Evolutionary conservation across 2,797 vertebrate species (phyloP), one percentile per base, ranked within the genome.

Genomic region (Peromyscus aztecus): DNA sequence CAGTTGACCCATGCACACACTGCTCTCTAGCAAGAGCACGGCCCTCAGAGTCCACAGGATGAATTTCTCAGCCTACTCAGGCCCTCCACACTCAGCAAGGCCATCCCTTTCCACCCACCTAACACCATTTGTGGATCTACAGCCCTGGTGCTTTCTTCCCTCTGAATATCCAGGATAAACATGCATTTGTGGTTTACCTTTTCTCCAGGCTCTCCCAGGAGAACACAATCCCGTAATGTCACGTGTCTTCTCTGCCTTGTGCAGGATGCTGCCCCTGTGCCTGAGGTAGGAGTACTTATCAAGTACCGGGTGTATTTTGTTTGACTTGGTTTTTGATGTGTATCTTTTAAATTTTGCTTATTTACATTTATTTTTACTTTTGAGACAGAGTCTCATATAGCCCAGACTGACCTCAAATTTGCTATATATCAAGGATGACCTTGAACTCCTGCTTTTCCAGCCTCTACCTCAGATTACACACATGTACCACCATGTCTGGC

Each of bases 11-110:
- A 69, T 10, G 71, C 12, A 12, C 7, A n/a, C n/a, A 6, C 69
- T n/a, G 55, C 16, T 34, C 2, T 34, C 63, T 13, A 9, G 34
- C 69, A 34, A 37, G 78, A 71, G 3, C 59, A 0, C 61, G 2
- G 0, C 9, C 19, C 34, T 23, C 89, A 0, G 0, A 2, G 12
- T 10, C 81, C n/a, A 77, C 13, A 1, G 2, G 43, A n/a, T 31
- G 6, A 7, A 21, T 31, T 34, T 19, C 61, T 81, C 16, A 43
- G 46, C 37, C 55, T 43, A 21, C 46, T 16, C 11, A 1, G 1
- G 40, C 27, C 73, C 21, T 94, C 37, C 17, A 10, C 57, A 31
- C 17, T 23, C 21, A 34, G 10, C 82, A 8, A 73, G 81, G 75
- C 52, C 34, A 46, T 57, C 16, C 82, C 63, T 71, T n/a, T 59